Base-by-base conservation (phyloP, 2,888 invertebrate species). In the Coelinius sp. region DNA sequence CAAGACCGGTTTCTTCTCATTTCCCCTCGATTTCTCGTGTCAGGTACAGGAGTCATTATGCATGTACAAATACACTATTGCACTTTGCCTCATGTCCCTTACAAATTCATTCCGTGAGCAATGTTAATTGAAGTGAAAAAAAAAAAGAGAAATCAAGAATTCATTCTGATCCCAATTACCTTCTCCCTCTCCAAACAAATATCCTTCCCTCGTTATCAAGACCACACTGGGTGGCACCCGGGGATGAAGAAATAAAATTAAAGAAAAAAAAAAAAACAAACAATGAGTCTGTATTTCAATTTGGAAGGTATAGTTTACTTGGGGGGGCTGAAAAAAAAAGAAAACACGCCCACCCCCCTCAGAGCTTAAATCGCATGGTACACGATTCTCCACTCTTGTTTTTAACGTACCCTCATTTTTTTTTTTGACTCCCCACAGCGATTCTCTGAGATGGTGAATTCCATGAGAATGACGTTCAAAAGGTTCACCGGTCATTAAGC, bases 401-500 rank as follows among this genome's bases (percentile, higher is more conserved):
- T 12, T 14, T 65, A 65, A 53, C 68, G 66, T 65, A 65, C 53
- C 38, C 20, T 24, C 62, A 52, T 53, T 68, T n/a, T n/a, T n/a
- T n/a, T n/a, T n/a, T 25, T 35, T 22, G 59, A 35, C 59, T 59
- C 59, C 59, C 59, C 59, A 59, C 59, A 27, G 59, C 31, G 59
- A 59, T 59, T 35, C 31, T 35, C 1, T 5, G 35, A 59, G 59
- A 59, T n/a, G 25, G 20, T 35, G 59, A 59, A 59, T 59, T 59
- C 59, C 59, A 52, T 56, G 14, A 69, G 64, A 35, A 65, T 56
- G 46, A 49, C 62, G 75, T 70, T 27, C 67, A 73, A 71, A 68
- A 64, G 76, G 71, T 38, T 25, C 41, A 27, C 46, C 59, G 76
- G 81, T 84, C 83, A 85, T 85, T 85, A 84, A 81, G 80, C 77